Base-by-base conservation (phyloP, 2,113 vertebrate species). In the Anoplopoma fimbria region DNA sequence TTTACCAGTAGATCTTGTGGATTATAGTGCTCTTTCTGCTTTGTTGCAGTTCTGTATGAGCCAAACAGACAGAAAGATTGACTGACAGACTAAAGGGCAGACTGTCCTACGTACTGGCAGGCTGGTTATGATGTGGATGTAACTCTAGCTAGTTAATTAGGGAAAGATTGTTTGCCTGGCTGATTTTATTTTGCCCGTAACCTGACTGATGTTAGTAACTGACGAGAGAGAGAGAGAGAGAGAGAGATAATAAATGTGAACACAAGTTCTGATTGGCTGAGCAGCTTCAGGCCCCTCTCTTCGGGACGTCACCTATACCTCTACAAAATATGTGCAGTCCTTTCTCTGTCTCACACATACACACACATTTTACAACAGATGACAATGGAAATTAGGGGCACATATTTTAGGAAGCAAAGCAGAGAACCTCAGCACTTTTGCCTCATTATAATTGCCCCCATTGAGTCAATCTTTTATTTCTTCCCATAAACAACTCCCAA, bases 1-100 rank as follows among this genome's bases (percentile, higher is more conserved):
- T 89, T 92, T 89, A 72, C 71, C 81, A 86, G 81, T 87, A 90
- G 86, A 93, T 89, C 71, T 79, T 82, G 38, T 69, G 81, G 89
- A 88, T 89, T 89, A 88, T 89, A 76, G 69, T 81, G 79, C 78
- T 88, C 81, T 79, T 60, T 85, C 69, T 82, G 76, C 83, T 78
- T 82, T 87, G 86, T 85, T 88, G 76, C 86, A 75, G 70, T 63
- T 81, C 53, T 69, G 65, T 68, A 69, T 84, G 63, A 72, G 63
- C 25, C 73, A 75, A 72, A 82, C 33, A 80, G 63, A 88, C 45
- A 69, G 45, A 65, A 5, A 61, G 49, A 84, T 21, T 31, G 60
- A 88, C 60, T 53, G 53, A 61, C 38, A 33, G 55, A 49, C 27
- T 0, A 42, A n/a, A n/a, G 7, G 42, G 36, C 42, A 42, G 33